A percentile compares a stretch with the other conserved stretches of the same genome.
Conservation (phyloP, 2,113 vertebrate genomes). For the Forbesichthys papilliferus region DNA sequence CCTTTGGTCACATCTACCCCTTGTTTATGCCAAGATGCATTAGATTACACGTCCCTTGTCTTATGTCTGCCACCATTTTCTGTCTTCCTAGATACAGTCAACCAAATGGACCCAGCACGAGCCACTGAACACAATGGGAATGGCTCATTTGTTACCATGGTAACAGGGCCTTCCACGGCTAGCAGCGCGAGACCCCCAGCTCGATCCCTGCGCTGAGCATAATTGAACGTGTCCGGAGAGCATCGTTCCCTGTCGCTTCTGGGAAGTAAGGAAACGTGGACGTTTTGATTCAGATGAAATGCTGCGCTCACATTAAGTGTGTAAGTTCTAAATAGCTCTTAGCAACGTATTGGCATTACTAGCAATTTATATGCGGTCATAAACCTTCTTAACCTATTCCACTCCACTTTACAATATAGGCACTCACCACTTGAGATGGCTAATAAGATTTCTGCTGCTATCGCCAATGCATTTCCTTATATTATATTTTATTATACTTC, state of each 20-base stretch:
- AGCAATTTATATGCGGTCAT: too few relatives aligned
- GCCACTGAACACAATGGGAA: slow-evolving; percentile 17
- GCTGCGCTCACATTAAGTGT: too few relatives aligned
- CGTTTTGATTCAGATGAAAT: slow-evolving; percentile 3
- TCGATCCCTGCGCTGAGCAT: slow-evolving; percentile 7
- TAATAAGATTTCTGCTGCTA: neutral
- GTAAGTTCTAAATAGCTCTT: too few relatives aligned
- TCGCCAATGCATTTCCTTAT: neutral
- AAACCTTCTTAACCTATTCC: neutral
- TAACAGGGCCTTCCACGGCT: slow-evolving; percentile 46
- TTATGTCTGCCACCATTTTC: neutral
- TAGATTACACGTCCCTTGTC: neutral
- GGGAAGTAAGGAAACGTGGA: neutral
- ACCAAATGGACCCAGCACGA: neutral
- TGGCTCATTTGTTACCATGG: slow-evolving; percentile 53
- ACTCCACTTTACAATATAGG: neutral
- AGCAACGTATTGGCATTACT: too few relatives aligned
- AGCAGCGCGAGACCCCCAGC: slow-evolving; percentile 25
- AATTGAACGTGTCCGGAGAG: slow-evolving; percentile 17
- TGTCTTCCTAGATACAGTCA: neutral
- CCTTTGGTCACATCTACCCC: neutral
- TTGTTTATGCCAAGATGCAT: neutral
- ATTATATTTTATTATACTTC: neutral
- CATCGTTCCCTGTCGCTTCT: neutral
- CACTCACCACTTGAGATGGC: neutral